These are phyloP conservation scores for Agonopterix alstromeriana DNA, from an alignment of 2,888 invertebrate genomes.

Conservation along the genomic window DNA sequence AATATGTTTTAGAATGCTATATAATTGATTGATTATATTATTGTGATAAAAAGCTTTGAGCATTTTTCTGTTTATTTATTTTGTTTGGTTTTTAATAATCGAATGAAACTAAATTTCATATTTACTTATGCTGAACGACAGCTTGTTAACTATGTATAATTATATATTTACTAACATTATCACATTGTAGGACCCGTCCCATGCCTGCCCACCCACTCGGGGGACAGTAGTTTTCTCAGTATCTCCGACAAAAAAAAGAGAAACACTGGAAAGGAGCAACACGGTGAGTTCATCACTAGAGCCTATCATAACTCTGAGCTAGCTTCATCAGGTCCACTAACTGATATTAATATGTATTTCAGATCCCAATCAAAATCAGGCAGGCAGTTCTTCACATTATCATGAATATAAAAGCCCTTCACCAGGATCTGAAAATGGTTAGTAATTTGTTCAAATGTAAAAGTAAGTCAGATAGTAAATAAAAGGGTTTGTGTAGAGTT, in stretches of 20 bases:
- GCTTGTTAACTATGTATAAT: not conserved
- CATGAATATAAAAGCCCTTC: no score
- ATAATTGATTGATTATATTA: not conserved
- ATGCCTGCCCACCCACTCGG: constrained; percentile 5
- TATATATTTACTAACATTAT: not conserved
- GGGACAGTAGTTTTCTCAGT: constrained; percentile 33
- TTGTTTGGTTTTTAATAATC: not conserved
- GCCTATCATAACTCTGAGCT: no score
- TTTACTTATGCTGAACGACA: not conserved
- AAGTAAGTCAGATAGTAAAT: no score
- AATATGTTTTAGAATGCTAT: no score
- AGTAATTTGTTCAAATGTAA: no score
- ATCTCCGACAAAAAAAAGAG: constrained; percentile 32
- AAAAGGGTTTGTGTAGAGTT: no score
- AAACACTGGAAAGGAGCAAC: constrained; percentile 27
- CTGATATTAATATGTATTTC: no score
- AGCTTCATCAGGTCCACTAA: no score
- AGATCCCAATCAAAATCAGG: no score
- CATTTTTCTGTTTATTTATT: not conserved
- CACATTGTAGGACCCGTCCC: constrained; percentile 23
- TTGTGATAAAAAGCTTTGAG: not conserved
- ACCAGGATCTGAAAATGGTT: no score
- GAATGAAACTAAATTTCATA: not conserved
- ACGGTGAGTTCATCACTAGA: constrained; percentile 21
- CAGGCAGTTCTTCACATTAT: no score